These are phyloP conservation scores for Lepisosteus osseus DNA, from an alignment of 2,113 vertebrate genomes.

Conservation along the genomic window DNA sequence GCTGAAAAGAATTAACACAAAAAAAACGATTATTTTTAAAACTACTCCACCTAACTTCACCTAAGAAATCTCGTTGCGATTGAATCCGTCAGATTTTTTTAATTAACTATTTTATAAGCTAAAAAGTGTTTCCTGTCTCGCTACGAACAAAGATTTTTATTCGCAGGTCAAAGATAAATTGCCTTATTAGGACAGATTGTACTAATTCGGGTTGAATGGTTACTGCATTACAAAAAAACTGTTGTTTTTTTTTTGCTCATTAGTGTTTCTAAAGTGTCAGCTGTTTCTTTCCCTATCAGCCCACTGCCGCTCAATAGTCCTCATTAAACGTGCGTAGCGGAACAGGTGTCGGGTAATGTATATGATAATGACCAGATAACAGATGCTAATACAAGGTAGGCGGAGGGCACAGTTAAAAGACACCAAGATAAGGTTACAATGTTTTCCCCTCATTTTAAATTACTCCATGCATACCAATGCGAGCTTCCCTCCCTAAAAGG, in stretches of 20 bases:
- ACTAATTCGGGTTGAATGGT: no score
- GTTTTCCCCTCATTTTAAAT: conserved; percentile 15
- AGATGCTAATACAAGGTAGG: conserved; percentile 56
- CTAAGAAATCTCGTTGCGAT: no score
- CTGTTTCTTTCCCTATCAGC: conserved; percentile 41
- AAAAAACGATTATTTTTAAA: no score
- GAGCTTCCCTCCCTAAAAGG: conserved; percentile 1
- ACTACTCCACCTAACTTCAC: no score
- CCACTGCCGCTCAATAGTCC: conserved; percentile 44
- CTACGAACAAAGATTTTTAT: no score
- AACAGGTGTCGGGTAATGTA: conserved; percentile 76
- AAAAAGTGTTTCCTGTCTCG: no score
- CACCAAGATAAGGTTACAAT: conserved; percentile 56
- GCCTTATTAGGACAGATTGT: no score
- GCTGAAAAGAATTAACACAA: no score
- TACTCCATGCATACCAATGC: conserved; percentile 39
- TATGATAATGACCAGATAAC: conserved; percentile 76
- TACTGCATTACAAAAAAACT: no score
- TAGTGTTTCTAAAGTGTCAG: conserved; percentile 26
- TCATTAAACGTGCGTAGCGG: conserved; percentile 63
- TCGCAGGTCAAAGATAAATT: no score
- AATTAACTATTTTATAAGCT: no score
- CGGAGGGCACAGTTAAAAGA: conserved; percentile 39
- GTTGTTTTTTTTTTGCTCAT: neutral
- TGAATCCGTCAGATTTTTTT: no score